Percentiles rank a stretch among this genome's conserved stretches.
phyloP scores from a whole-genome alignment of 2,797 vertebrate species.

The Babyrousa celebensis region DNA sequence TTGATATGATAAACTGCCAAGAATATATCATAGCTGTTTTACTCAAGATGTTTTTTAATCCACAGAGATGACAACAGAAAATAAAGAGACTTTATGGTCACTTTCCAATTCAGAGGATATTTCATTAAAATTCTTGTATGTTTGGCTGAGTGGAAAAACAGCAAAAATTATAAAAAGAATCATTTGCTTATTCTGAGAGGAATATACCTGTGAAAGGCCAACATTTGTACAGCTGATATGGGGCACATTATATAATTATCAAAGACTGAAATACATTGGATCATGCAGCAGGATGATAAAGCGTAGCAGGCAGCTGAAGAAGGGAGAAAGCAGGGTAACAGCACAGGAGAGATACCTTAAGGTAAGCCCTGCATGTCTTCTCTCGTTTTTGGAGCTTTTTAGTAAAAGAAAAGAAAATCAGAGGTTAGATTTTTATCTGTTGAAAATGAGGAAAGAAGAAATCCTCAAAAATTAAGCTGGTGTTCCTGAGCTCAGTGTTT shows the following conservation, averaged over 20 bases:
- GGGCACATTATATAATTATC: conserved; percentile 94
- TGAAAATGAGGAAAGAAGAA: conserved; percentile 87
- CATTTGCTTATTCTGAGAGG: conserved; percentile 84
- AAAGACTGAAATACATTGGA: conserved; percentile 94
- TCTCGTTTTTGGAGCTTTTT: conserved; percentile 99
- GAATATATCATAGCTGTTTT: conserved; percentile 86
- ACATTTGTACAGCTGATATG: conserved; percentile 91
- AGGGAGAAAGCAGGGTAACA: conserved; percentile 93
- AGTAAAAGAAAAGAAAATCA: conserved; percentile 93
- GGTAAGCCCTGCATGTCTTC: conserved; percentile 99
- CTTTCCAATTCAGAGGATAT: conserved; percentile 88
- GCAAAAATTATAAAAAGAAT: conserved; percentile 84
- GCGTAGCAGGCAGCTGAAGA: conserved; percentile 93
- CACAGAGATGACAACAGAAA: conserved; percentile 77
- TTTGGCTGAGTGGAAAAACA: conserved; percentile 85
- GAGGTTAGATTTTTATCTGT: conserved; percentile 91
- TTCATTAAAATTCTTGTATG: conserved; percentile 81
- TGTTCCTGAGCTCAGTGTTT: conserved; percentile 65
- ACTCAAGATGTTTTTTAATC: conserved; percentile 77
- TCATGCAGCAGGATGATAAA: conserved; percentile 94
- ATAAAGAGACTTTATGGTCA: conserved; percentile 71
- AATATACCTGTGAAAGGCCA: conserved; percentile 90
- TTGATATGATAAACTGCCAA: conserved; percentile 91
- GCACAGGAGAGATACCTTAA: conserved; percentile 98
- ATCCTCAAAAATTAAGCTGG: conserved; percentile 86